These are phyloP conservation scores for Anas bernieri DNA, from an alignment of 2,797 vertebrate species.

Conservation along the genomic window DNA sequence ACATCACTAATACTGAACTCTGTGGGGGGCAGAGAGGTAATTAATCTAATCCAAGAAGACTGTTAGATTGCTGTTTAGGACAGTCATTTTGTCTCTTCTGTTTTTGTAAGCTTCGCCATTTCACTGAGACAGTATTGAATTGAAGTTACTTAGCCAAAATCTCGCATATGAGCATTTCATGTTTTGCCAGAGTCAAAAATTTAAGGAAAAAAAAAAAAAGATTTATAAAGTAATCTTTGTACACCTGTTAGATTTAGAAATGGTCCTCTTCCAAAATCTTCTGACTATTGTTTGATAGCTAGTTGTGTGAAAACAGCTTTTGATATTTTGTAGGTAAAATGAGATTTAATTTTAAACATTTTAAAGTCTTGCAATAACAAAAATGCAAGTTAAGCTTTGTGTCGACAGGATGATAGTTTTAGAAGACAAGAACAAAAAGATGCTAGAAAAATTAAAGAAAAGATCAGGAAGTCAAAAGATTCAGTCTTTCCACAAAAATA, in stretches of 20 bases:
- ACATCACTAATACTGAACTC: conserved; percentile 17
- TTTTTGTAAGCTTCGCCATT: not conserved
- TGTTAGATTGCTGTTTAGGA: conserved; percentile 13
- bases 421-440: not conserved
- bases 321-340: not conserved
- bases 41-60: not conserved
- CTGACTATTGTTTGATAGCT: not conserved
- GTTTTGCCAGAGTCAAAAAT: not conserved
- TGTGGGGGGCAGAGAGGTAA: conserved; percentile 4
- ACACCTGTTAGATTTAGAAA: not conserved
- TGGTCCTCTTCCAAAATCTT: not conserved
- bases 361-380: not conserved
- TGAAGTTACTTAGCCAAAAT: not conserved
- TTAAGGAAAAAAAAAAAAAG: rapidly evolving
- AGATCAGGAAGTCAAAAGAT: not conserved
- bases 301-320: not conserved
- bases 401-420: not conserved
- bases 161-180: not conserved
- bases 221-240: not conserved
- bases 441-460: not conserved
- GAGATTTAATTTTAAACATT: not conserved
- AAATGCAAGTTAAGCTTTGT: not conserved
- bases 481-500: not conserved
- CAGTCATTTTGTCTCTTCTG: not conserved
- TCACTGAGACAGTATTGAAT: not conserved